A percentile compares a stretch with the other conserved stretches of the same genome.
Conservation (phyloP, 2,113 vertebrate species). For the Naja naja region DNA sequence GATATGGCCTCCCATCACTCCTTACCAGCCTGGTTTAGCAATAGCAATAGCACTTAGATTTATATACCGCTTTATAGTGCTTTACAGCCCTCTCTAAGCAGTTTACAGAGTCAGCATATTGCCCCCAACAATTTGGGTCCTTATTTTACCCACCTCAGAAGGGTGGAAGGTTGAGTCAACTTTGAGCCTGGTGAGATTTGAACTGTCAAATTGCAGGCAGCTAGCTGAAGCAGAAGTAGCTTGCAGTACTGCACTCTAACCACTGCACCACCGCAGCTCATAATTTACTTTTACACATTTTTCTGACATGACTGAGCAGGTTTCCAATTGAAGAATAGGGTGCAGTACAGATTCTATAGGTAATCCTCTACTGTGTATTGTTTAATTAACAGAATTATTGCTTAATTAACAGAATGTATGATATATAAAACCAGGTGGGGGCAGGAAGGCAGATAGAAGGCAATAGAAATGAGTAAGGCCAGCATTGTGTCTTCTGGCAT, state of each 20-base stretch:
- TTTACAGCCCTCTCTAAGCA: no score
- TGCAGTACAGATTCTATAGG: not conserved
- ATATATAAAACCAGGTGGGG: not conserved
- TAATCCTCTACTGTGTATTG: not conserved
- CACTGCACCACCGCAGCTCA: no score
- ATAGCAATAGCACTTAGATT: no score
- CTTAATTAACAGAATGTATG: not conserved
- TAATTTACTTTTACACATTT: not conserved
- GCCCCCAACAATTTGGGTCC: no score
- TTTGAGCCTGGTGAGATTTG: no score
- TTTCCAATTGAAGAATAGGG: not conserved
- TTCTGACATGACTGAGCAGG: not conserved
- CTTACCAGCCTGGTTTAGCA: not conserved
- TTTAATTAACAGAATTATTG: not conserved
- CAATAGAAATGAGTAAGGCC: not conserved
- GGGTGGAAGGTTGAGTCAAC: no score
- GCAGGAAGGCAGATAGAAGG: not conserved
- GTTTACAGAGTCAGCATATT: no score
- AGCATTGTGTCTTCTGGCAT: not conserved
- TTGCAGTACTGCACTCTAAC: no score
- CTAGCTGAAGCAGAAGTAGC: no score
- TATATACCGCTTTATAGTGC: no score
- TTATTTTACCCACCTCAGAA: no score
- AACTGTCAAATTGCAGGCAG: no score
- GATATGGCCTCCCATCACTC: not conserved